Evolutionary conservation across 2,113 vertebrate genomes (phyloP), one percentile per base, ranked within the genome.

Genomic region (Boulengeromyrus knoepffleri): DNA sequence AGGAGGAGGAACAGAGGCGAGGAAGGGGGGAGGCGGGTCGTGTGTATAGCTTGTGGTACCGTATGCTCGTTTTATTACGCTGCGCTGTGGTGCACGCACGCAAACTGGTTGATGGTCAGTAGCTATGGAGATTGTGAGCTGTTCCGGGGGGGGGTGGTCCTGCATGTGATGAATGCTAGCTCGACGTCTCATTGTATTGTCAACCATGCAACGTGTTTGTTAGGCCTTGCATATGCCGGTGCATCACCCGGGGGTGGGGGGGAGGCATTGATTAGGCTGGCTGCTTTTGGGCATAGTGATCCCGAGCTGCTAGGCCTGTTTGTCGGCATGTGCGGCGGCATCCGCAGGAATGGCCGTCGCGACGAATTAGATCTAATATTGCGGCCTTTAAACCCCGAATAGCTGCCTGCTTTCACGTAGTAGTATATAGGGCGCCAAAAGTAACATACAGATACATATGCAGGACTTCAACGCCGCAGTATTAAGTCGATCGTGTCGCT

Each of bases 21-120:
- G 96, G 95, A 91, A 95, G 95, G 95, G 95, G 96, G 95, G 96
- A 96, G 94, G 94, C 94, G 94, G 95, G 95, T 95, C 95, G 95
- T 93, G 96, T 96, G 96, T 96, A 95, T 96, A 96, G 96, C 93
- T 94, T 96, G 95, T 96, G 96, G 95, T 96, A 96, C 94, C 93
- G 93, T 94, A 93, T 93, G 90, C 91, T 94, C 89, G 92, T 91
- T 93, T 17, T 95, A 93, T 95, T 62, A 92, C 95, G 93, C 89
- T 94, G 93, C 80, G 89, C 77, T 95, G 93, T 95, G 93, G 92
- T 94, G 93, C 95, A 88, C 96, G 95, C 95, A 96, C 95, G 94
- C 91, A 89, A 93, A 89, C 88, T 90, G 88, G 88, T 42, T 58
- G 21, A 56, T 89, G 80, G 52, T 56, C 77, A 31, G 50, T 46